Evolutionary conservation across 2,888 invertebrate species (phyloP).

Genomic region (Oxyteleia sp.): DNA sequence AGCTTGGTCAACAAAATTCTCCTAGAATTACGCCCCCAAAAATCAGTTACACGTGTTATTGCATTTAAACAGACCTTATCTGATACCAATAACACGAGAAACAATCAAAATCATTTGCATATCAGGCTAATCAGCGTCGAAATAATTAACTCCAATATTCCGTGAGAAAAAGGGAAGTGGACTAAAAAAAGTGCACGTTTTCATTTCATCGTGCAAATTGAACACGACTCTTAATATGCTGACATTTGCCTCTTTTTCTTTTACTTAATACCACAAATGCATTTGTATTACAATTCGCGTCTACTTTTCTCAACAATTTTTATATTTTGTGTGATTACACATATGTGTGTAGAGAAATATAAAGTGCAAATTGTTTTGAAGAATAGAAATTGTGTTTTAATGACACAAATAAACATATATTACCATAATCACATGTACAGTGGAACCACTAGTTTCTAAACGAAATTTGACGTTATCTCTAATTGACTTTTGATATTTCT

Average conservation of each 20-base stretch:
- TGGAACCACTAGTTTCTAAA: too few relatives aligned
- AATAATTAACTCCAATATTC: conserved; percentile 48
- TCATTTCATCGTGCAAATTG: conserved; percentile 34
- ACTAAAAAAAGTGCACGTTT: conserved; percentile 3
- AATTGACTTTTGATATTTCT: too few relatives aligned
- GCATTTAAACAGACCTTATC: conserved; percentile 25
- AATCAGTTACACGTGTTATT: conserved; percentile 21
- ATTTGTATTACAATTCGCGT: not conserved
- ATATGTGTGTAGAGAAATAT: too few relatives aligned
- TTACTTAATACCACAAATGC: conserved; percentile 33
- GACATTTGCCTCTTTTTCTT: conserved; percentile 14
- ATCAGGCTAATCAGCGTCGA: conserved; percentile 34
- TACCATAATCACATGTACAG: too few relatives aligned
- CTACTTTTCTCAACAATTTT: too few relatives aligned
- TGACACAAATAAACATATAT: too few relatives aligned
- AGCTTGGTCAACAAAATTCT: too few relatives aligned
- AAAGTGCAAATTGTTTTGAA: too few relatives aligned
- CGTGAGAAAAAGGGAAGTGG: conserved; percentile 31
- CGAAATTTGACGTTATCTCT: too few relatives aligned
- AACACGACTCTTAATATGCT: conserved; percentile 9
- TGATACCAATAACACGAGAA: conserved; percentile 46
- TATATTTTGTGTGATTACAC: too few relatives aligned
- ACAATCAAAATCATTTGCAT: conserved; percentile 52
- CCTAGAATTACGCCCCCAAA: not conserved
- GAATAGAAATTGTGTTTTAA: too few relatives aligned